Evolutionary conservation across 2,888 invertebrate species (phyloP).

Genomic region (Andrena trimmerana): DNA sequence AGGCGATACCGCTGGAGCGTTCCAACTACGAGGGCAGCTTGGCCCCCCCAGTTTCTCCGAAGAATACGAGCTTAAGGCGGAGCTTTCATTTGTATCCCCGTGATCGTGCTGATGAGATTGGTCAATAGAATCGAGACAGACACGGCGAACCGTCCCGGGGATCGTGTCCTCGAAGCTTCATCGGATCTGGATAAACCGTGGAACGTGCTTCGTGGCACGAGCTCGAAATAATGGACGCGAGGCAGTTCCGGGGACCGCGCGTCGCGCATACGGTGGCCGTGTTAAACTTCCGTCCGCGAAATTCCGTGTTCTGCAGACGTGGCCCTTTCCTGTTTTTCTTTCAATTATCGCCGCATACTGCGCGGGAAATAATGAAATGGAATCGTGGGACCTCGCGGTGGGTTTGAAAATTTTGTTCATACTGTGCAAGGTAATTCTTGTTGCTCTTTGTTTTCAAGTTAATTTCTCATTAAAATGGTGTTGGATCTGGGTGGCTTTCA

Average conservation of each 20-base stretch:
- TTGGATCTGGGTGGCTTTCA: no score
- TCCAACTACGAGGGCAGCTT: conserved; percentile 6
- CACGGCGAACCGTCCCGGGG: conserved; percentile 32
- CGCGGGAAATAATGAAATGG: neutral
- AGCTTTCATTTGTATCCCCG: conserved; percentile 57
- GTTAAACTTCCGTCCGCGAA: conserved; percentile 1
- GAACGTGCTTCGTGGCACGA: conserved; percentile 47
- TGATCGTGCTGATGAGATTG: conserved; percentile 65
- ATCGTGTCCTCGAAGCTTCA: conserved; percentile 62
- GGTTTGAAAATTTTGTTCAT: no score
- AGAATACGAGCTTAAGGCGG: conserved; percentile 52
- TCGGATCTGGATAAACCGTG: conserved; percentile 51
- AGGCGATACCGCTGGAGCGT: neutral
- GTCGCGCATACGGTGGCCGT: conserved; percentile 21
- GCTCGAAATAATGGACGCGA: conserved; percentile 51
- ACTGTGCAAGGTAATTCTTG: no score
- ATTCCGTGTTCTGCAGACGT: neutral
- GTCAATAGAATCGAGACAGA: conserved; percentile 61
- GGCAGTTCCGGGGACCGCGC: conserved; percentile 18
- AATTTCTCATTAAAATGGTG: no score
- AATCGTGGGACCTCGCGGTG: neutral
- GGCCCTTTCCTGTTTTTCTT: neutral
- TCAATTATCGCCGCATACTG: neutral
- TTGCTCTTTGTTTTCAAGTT: no score
- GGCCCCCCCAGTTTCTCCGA: conserved; percentile 22